Evolutionary conservation across 2,113 vertebrate genomes (phyloP).

Genomic region (Hiodon alosoides): DNA sequence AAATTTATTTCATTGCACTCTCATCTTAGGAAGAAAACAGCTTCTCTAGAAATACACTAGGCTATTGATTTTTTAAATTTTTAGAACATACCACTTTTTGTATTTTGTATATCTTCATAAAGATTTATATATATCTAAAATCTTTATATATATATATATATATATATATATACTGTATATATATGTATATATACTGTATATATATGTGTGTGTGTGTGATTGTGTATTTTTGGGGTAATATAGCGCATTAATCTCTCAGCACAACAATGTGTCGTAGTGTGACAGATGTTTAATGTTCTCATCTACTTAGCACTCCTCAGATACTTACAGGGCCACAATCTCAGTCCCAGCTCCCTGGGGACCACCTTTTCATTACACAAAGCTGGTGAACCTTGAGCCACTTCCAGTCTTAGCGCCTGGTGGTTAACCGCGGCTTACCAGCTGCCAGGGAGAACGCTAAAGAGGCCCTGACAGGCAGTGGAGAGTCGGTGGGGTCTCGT

Average conservation of each 20-base stretch:
- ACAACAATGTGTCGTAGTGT: background rate
- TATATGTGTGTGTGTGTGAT: too few species aligned
- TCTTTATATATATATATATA: too few species aligned
- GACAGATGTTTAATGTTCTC: slow-evolving; percentile 62
- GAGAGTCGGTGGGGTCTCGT: slow-evolving; percentile 61
- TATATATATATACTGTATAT: too few species aligned
- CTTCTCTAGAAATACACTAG: too few species aligned
- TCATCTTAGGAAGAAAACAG: background rate
- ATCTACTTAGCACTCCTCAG: slow-evolving; percentile 67
- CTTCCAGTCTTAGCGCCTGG: slow-evolving; percentile 60
- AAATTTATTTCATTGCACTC: background rate
- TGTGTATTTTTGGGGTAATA: too few species aligned
- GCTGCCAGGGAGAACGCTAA: slow-evolving; percentile 70
- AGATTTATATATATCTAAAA: background rate
- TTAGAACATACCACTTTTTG: background rate
- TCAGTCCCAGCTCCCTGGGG: slow-evolving; percentile 60
- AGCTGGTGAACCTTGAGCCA: slow-evolving; percentile 55
- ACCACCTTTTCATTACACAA: slow-evolving; percentile 70
- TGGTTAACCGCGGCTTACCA: slow-evolving; percentile 78
- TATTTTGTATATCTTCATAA: background rate
- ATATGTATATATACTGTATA: too few species aligned
- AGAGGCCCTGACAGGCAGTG: slow-evolving; percentile 70
- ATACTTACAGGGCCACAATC: slow-evolving; percentile 70
- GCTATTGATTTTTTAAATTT: background rate
- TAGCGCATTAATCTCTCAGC: background rate